phyloP scores from a whole-genome alignment of 2,113 vertebrate genomes.

The Catagonus wagneri region DNA sequence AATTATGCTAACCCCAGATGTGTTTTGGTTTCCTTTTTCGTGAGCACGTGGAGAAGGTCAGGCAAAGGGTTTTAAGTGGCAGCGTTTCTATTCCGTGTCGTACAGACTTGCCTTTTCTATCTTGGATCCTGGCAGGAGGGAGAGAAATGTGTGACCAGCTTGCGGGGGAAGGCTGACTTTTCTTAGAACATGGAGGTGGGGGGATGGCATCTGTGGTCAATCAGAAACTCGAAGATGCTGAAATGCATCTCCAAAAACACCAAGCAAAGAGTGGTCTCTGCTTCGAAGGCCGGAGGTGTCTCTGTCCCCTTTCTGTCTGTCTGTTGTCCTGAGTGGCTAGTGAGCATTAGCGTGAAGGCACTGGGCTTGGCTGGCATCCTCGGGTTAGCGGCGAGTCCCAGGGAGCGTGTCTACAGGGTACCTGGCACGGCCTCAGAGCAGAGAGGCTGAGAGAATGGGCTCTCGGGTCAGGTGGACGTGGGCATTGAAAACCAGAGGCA shows the following conservation, averaged over 20 bases:
- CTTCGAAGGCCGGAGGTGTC: constrained; percentile 74
- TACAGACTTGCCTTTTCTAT: background rate
- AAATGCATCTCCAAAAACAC: background rate
- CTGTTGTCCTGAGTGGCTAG: constrained; percentile 70
- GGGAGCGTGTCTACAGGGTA: background rate
- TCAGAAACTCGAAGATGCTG: background rate
- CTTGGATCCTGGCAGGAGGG: background rate
- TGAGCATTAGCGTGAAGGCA: constrained; percentile 79
- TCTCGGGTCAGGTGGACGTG: background rate
- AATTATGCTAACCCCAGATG: constrained; percentile 13
- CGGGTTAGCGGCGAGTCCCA: background rate
- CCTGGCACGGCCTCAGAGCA: background rate
- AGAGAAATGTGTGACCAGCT: background rate
- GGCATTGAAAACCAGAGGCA: background rate
- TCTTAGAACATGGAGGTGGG: background rate
- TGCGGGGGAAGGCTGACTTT: constrained; percentile 8
- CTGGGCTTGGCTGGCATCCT: accelerated
- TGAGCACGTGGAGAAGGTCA: background rate
- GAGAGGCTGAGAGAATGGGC: background rate
- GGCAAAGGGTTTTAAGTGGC: background rate
- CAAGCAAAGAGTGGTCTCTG: constrained; percentile 74
- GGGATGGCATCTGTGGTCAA: background rate
- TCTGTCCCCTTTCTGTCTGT: constrained; percentile 65
- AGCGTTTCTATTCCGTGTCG: constrained; percentile 40
- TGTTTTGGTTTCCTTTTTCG: background rate